Base-by-base conservation (phyloP, 2,797 vertebrate species). In the Hypotaenidia philippensis region DNA sequence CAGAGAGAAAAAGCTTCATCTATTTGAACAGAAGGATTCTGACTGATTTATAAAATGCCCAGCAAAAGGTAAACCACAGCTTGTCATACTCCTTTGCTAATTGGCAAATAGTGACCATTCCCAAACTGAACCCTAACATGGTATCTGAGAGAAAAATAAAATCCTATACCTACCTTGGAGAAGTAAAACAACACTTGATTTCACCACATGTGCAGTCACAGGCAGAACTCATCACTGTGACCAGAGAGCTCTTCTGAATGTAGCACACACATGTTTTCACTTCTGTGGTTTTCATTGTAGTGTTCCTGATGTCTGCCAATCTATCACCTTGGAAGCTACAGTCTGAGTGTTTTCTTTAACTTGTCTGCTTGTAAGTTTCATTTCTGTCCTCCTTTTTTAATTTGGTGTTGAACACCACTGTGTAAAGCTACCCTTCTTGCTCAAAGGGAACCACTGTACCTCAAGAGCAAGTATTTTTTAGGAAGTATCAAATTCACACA, bases 1-100 rank as follows among this genome's bases (percentile, higher is more conserved):
- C 52, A 63, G 80, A 76, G 44, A 93, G 70, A 27, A 63, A 81
- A 94, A 45, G 36, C 55, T 16, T 86, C 16, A 56, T 76, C 82
- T 86, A 72, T 94, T 86, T 84, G 32, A 90, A 81, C 59, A 85
- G 72, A 64, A 70, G 45, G 47, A 84, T 87, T 71, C 66, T 69
- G 63, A 40, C 22, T 88, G 56, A 57, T 90, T 59, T 65, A 89
- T 61, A 89, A 84, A 77, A 86, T 38, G 45, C 34, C 36, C 68
- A 92, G 57, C 27, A 78, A 77, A 93, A 93, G 6, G 20, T 40
- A 26, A 44, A 89, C 5, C 18, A 15, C 31, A 70, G 13, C 13
- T 57, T 9, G 31, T 38, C 34, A 44, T 49, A 32, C 25, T 83
- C 13, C 16, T 82, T 77, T 50, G 40, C 55, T 76, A 49, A 53